phyloP scores from a whole-genome alignment of 2,797 vertebrate genomes.

The Nothura maculosa region DNA sequence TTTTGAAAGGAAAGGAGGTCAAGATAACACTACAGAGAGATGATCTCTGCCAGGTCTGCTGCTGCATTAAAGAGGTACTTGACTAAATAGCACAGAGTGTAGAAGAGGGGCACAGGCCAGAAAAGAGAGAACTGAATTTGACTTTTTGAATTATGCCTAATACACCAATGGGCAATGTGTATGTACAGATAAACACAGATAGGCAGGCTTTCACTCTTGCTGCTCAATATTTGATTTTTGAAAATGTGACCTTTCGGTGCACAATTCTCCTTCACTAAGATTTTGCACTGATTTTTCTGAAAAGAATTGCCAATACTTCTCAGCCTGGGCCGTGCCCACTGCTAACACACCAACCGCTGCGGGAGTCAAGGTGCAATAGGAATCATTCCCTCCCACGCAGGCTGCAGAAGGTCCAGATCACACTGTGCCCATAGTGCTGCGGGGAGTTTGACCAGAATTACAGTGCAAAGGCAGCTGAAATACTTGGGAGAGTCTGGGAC shows the following conservation, averaged over 20 bases:
- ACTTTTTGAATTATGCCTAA: not conserved
- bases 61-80: not conserved
- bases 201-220: not conserved
- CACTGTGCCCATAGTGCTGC: not conserved
- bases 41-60: not conserved
- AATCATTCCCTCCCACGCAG: not conserved
- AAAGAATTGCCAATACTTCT: not conserved
- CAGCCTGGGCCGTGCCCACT: accelerated
- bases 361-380: not conserved
- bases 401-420: not conserved
- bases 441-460: not conserved
- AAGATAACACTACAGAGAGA: not conserved
- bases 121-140: not conserved
- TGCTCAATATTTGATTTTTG: not conserved
- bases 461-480: not conserved
- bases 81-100: not conserved
- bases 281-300: not conserved
- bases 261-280: not conserved
- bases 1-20: not conserved
- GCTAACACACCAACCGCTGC: not conserved
- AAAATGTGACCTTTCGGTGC: not conserved
- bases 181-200: not conserved
- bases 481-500: not conserved
- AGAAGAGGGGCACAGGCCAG: not conserved
- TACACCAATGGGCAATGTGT: not conserved